Conservation (phyloP, 2,113 vertebrate genomes). For the Columba janthina region DNA sequence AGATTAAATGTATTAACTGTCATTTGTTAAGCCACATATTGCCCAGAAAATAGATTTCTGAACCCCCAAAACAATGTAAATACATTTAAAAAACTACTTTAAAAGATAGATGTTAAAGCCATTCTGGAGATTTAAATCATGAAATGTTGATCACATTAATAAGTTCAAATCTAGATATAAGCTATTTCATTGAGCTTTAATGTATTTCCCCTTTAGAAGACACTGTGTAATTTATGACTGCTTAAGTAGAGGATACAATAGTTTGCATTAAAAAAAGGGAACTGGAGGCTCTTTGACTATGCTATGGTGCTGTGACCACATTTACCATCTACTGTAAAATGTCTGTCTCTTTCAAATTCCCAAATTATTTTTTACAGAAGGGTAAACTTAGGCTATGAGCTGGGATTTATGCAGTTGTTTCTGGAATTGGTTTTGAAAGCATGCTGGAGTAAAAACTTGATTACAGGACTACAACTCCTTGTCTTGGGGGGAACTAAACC, state of each 20-base stretch:
- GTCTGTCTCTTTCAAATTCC: not conserved
- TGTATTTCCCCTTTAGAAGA: slow-evolving; percentile 11
- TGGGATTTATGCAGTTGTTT: slow-evolving; percentile 44
- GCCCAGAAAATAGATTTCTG: not conserved
- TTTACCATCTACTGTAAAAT: slow-evolving; percentile 32
- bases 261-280: slow-evolving; percentile 47
- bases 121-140: slow-evolving; percentile 9
- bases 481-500: slow-evolving; percentile 9
- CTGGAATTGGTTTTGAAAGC: slow-evolving; percentile 48
- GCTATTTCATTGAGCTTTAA: slow-evolving; percentile 22
- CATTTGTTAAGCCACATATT: not conserved
- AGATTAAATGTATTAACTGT: not conserved
- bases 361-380: slow-evolving; percentile 30
- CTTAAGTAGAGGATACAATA: slow-evolving; percentile 30
- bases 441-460: not conserved
- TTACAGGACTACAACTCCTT: not conserved
- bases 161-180: slow-evolving; percentile 36
- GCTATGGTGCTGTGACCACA: not conserved
- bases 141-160: slow-evolving; percentile 45
- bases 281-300: not conserved
- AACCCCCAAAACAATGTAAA: not conserved
- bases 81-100: not conserved
- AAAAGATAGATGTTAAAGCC: not conserved
- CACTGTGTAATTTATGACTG: not conserved
- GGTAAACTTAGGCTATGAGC: not conserved